Conservation (phyloP, 2,113 vertebrate genomes). For the Pangasianodon hypophthalmus region DNA sequence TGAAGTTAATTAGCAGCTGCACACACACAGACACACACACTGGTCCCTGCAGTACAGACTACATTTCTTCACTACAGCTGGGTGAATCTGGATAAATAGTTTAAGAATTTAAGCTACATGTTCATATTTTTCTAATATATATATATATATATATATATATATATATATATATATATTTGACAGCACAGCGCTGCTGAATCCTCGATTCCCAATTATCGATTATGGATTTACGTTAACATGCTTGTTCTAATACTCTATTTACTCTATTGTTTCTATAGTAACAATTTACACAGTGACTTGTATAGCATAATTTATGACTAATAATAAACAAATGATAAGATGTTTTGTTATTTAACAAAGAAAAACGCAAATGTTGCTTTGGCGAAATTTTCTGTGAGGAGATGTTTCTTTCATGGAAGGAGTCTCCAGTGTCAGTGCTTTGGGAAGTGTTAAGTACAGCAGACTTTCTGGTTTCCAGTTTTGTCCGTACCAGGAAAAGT, state of each 20-base stretch:
- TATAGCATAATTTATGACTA: neutral
- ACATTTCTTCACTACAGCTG: neutral
- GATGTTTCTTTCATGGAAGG: neutral
- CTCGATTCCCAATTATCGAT: neutral
- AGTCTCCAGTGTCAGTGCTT: neutral
- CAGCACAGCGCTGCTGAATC: neutral
- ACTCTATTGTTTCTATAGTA: neutral
- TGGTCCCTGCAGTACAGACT: neutral
- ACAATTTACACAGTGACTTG: neutral
- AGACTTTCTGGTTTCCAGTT: neutral
- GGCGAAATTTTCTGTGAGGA: neutral
- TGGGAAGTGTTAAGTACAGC: neutral
- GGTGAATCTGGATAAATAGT: neutral
- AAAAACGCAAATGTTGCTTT: too few relatives aligned
- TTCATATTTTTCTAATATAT: neutral
- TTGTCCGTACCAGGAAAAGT: neutral
- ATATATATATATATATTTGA: too few relatives aligned
- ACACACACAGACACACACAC: neutral
- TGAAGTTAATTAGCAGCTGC: neutral
- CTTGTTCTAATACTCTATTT: neutral
- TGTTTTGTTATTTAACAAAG: too few relatives aligned
- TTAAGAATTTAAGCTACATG: neutral
- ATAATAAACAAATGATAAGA: neutral
- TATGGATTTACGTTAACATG: neutral
- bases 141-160: too few relatives aligned